Percentiles rank a stretch among this genome's conserved stretches.
phyloP scores from a whole-genome alignment of 2,797 vertebrate genomes.

The Xerus rutilus region DNA sequence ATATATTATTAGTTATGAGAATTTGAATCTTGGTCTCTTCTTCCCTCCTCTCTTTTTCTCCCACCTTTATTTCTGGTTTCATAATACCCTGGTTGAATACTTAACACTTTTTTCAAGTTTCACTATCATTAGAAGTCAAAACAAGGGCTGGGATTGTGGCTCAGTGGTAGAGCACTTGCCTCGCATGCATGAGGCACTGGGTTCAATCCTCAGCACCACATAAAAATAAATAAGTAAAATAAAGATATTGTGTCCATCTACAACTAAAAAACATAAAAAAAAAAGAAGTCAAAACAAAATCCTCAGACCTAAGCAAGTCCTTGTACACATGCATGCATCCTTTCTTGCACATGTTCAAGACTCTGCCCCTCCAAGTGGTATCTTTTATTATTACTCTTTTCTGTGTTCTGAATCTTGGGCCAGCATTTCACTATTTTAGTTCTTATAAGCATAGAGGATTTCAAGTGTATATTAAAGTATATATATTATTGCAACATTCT shows the following conservation, averaged over 20 bases:
- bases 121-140: neutral
- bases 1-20: neutral
- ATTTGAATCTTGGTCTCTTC: neutral
- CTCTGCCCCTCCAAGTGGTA: neutral
- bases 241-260: too few species aligned
- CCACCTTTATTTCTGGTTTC: neutral
- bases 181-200: too few species aligned
- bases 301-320: neutral
- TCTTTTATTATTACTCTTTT: neutral
- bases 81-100: neutral
- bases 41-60: fast-evolving
- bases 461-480: neutral
- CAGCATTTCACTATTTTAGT: neutral
- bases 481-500: neutral
- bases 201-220: too few species aligned
- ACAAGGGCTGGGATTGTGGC: too few species aligned
- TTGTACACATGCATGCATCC: too few species aligned
- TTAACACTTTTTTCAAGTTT: neutral
- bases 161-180: too few species aligned
- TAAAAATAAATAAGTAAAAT: too few species aligned
- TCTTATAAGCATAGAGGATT: neutral
- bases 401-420: neutral
- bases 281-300: neutral
- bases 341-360: neutral
- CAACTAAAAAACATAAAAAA: too few species aligned